phyloP scores from a whole-genome alignment of 2,888 invertebrate species.

The Thalpophila matura region DNA sequence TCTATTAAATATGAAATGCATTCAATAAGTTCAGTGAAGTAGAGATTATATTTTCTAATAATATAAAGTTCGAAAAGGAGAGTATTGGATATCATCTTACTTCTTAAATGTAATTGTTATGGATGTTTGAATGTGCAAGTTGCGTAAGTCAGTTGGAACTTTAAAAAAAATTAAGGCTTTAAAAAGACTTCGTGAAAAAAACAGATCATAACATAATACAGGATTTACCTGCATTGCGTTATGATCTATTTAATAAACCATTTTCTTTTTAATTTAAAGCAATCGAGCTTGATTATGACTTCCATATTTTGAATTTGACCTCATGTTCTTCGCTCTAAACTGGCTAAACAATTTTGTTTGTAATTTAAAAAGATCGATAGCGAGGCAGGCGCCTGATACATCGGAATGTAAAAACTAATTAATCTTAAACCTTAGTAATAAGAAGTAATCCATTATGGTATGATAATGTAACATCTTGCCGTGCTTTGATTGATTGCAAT shows the following conservation, averaged over 20 bases:
- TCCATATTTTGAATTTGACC: too few species aligned
- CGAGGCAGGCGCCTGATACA: background rate
- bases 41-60: constrained; percentile 22
- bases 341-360: too few species aligned
- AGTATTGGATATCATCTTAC: constrained; percentile 33
- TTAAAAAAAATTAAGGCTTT: constrained; percentile 27
- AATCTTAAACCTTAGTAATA: constrained; percentile 28
- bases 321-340: too few species aligned
- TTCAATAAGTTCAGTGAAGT: constrained; percentile 45
- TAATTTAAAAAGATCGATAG: too few species aligned
- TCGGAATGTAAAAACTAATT: constrained; percentile 6
- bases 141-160: background rate
- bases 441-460: constrained; percentile 32
- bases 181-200: background rate
- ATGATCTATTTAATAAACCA: too few species aligned
- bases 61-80: constrained; percentile 21
- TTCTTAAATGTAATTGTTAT: constrained; percentile 13
- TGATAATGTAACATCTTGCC: constrained; percentile 11
- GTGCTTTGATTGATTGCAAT: constrained; percentile 43
- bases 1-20: constrained; percentile 26
- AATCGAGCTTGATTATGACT: too few species aligned
- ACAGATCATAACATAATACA: too few species aligned
- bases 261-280: too few species aligned
- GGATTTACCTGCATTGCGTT: too few species aligned
- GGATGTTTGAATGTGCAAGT: background rate